phyloP scores from a whole-genome alignment of 2,797 vertebrate species.

The Taeniopygia guttata region DNA sequence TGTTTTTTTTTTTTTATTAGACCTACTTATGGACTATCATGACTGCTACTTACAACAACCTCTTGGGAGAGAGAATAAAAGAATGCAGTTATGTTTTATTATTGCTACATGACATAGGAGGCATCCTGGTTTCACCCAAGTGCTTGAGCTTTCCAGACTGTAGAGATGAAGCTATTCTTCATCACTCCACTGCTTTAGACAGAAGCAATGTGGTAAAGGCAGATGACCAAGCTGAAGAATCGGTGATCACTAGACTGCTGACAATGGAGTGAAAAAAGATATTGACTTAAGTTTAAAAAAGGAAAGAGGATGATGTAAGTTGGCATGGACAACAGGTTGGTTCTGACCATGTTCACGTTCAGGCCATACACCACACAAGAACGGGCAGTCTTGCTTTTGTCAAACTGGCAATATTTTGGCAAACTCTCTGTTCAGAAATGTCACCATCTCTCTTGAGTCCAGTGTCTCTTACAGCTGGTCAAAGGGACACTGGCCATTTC shows the following conservation, averaged over 20 bases:
- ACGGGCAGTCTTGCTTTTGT: background rate
- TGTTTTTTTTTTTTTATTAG: background rate
- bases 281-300: background rate
- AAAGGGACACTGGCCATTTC: background rate
- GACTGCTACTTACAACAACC: background rate
- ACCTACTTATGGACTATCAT: background rate
- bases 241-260: background rate
- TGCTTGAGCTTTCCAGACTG: background rate
- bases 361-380: background rate
- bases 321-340: accelerated
- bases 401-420: background rate
- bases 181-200: background rate
- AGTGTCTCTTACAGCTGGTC: background rate
- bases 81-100: background rate
- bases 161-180: background rate
- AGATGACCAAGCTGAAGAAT: background rate
- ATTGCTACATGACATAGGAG: background rate
- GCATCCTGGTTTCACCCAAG: background rate
- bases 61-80: background rate
- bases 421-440: background rate
- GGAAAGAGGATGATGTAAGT: background rate
- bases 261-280: background rate
- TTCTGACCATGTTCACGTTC: background rate
- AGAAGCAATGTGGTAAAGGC: background rate
- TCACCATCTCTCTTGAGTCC: background rate